Base-by-base conservation (phyloP, 2,113 vertebrate genomes). In the Hippocampus zosterae region DNA sequence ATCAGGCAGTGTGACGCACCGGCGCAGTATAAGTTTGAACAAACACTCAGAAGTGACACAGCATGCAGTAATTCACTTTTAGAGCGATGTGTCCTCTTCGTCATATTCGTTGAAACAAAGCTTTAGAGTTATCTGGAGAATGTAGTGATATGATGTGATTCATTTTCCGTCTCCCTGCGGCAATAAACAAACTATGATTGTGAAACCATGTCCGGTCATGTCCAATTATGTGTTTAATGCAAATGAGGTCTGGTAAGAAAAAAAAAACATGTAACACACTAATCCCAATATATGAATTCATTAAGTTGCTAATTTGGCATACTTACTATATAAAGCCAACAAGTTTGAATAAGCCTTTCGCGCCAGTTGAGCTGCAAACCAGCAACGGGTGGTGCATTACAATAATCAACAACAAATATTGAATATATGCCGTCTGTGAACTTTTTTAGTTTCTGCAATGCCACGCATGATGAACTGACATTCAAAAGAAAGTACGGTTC, bases 81-180 rank as follows among this genome's bases (percentile, higher is more conserved):
- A 23, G 41, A 65, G 59, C 59, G 29, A 56, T 33, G 21, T 50
- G 69, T 70, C 18, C 48, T 60, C n/a, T 66, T 60, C 21, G 19
- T 42, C 33, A 60, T 13, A 65, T 60, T n/a, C 9, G 37, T 8
- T 19, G n/a, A 15, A 29, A 25, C 23, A 50, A 27, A 50, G 42
- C 56, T 65, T 37, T 13, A 37, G 19, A 16, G 40, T 40, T 65
- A 65, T 65, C n/a, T 25, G 8, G 23, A 65, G 42, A 27, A 19
- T 65, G 42, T 25, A 48, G 41, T 1, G 23, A 27, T 10, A 48
- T 48, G 18, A 62, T 7, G 16, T 65, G 68, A 61, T 52, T 66
- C 55, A 70, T 33, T 53, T 23, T 5, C 8, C 0, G 23, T 60
- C 65, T 60, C 12, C 37, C 21, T 56, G 15, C 13, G 27, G 40